Evolutionary conservation across 2,888 invertebrate genomes (phyloP), one percentile per base, ranked within the genome.

Genomic region (Aleiodes leptofemur): DNA sequence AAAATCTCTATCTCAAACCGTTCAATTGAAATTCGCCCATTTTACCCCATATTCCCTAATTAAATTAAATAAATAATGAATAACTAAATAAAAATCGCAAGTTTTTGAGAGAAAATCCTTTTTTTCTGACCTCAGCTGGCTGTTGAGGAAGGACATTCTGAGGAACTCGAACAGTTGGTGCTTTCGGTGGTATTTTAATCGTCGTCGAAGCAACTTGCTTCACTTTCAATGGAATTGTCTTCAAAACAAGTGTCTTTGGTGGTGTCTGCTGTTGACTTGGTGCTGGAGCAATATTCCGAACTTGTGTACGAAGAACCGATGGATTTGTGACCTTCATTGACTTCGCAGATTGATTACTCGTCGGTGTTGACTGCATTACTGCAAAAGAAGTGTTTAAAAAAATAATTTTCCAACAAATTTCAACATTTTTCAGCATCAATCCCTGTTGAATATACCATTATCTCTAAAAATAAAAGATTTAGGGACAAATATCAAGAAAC

Each of bases 181-280:
- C 87, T 3, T 87, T 83, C 4, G 87, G 80, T 50, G 86, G 85
- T 83, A 66, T 73, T 77, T 87, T 87, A 16, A 88, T 86, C 14
- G 86, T 77, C 9, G 86, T 86, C 3, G 89, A 84, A 34, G 89
- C 82, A 11, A 88, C 84, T 78, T 87, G 87, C 66, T 89, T 89
- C 31, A 89, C 86, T 81, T 88, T 88, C 61, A 88, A 75, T 7
- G 87, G 88, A 82, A 88, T 88, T 2, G 89, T 87, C 77, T 89
- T 89, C 56, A 89, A 78, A 55, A 89, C 87, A 55, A 89, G 82
- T 43, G 88, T 88, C 84, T 89, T 89, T 81, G 86, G 84, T 77
- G 85, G 85, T 71, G 83, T 83, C 79, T 83, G 86, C 43, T 81
- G 82, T 38, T 83, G 79, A 34, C 79, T 8, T 79, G 82, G 82